A percentile compares a stretch with the other conserved stretches of the same genome.
Evolutionary conservation across 2,888 invertebrate species (phyloP).

Genomic region (Eupithecia abbreviata): DNA sequence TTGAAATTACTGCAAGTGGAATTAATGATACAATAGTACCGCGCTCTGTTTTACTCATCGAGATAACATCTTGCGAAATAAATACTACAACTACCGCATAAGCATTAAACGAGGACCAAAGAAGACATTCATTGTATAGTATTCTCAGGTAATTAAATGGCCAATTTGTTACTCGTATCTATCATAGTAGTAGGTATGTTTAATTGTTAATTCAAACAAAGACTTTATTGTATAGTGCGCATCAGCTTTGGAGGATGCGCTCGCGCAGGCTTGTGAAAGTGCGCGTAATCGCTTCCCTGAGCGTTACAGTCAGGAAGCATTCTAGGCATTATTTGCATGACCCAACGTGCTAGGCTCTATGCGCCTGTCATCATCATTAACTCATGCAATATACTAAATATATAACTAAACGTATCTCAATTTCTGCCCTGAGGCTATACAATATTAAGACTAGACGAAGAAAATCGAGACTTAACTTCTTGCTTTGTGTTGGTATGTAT

Average conservation of each 20-base stretch:
- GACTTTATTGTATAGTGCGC: constrained; percentile 31
- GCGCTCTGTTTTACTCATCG: constrained; percentile 7
- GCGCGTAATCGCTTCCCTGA: constrained; percentile 61
- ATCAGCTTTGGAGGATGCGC: constrained; percentile 43
- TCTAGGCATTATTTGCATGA: constrained; percentile 56
- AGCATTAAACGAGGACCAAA: not conserved
- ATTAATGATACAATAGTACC: constrained; percentile 26
- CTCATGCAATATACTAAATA: constrained; percentile 57
- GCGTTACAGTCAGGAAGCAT: constrained; percentile 58
- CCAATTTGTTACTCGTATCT: constrained; percentile 1
- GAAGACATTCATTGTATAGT: constrained; percentile 10
- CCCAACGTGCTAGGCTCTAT: constrained; percentile 49
- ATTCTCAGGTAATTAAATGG: constrained; percentile 1
- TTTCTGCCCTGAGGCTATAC: not conserved
- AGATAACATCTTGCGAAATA: constrained; percentile 26
- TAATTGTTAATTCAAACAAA: constrained; percentile 29
- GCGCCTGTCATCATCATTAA: constrained; percentile 61
- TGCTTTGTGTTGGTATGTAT: not conserved
- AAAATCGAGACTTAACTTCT: not conserved
- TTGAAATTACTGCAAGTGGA: constrained; percentile 31
- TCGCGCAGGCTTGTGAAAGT: constrained; percentile 60
- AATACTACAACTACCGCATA: not conserved
- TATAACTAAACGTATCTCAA: not conserved
- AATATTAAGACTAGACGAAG: not conserved
- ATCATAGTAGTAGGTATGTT: constrained; percentile 18